Evolutionary conservation across 2,797 vertebrate species (phyloP), one percentile per base, ranked within the genome.

Genomic region (Micromesistius poutassou): DNA sequence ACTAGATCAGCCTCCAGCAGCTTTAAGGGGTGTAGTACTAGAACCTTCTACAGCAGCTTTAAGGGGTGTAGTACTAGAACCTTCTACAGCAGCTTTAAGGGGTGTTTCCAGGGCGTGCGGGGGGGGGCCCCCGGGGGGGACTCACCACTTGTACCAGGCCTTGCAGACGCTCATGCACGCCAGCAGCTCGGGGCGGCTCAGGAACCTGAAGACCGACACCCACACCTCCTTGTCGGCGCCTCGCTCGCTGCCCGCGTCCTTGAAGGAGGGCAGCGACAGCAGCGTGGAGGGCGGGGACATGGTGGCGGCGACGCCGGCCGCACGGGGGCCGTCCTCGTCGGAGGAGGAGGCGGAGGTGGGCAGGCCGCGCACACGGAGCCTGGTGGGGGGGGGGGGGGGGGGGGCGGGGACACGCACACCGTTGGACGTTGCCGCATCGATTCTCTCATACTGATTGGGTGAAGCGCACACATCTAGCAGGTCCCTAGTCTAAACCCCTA

Each of bases 141-240:
- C 97, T 89, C 93, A 99, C 98, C 97, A 99, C 90, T 98, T 98
- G 94, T 98, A 98, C 98, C 97, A 99, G 86, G 97, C 96, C 92
- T 98, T 99, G 90, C 98, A 99, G 85, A 99, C 97, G 28, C 94
- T 95, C 98, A 99, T 99, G 91, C 98, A 99, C 89, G 96, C 94
- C 90, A 96, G 96, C 82, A 99, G 95, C 89, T 99, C 95, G 19
- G 94, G 95, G 89, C 95, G 93, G 85, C 87, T 94, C 85, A 99
- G 92, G 93, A 97, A 96, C 84, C 93, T 94, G 93, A 99, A 98
- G 87, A 99, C 97, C 0, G 97, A 97, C 89, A 98, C 96, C 98
- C 98, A 99, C 77, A 99, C 95, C 91, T 99, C 98, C 82, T 97
- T 97, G 89, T 99, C 97, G 76, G 97, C 96, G 5, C 93, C 94